Percentiles rank a stretch among this genome's conserved stretches.
Evolutionary conservation across 2,797 vertebrate species (phyloP).

Genomic region (Pangasius mekongensis): DNA sequence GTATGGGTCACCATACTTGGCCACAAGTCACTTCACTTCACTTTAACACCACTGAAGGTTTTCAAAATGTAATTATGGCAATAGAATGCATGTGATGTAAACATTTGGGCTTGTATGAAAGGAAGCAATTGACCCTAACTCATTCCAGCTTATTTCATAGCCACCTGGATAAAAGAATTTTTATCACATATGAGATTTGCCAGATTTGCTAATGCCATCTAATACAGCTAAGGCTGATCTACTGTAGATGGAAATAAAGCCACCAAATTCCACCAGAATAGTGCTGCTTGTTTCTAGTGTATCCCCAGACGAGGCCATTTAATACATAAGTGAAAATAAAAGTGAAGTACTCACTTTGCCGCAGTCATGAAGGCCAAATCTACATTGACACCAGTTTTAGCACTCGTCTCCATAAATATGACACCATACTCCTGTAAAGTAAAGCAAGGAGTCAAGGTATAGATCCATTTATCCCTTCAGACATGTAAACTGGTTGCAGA

Average conservation of each 20-base stretch:
- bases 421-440: conserved; percentile 88
- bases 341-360: conserved; percentile 83
- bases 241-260: background rate
- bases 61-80: background rate
- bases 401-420: conserved; percentile 98
- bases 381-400: conserved; percentile 95
- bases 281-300: background rate
- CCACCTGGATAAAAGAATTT: background rate
- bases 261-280: background rate
- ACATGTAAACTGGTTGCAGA: background rate
- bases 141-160: too few species aligned
- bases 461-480: background rate
- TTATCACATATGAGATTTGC: background rate
- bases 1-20: too few species aligned
- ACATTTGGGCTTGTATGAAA: background rate
- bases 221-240: background rate
- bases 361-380: conserved; percentile 93
- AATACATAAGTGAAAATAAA: background rate
- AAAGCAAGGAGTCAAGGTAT: background rate
- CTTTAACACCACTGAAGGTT: background rate
- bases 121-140: background rate
- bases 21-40: too few species aligned
- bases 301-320: background rate
- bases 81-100: background rate
- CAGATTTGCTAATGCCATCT: background rate